A percentile compares a stretch with the other conserved stretches of the same genome.
phyloP scores from a whole-genome alignment of 2,113 vertebrate genomes.

The Sitta europaea region DNA sequence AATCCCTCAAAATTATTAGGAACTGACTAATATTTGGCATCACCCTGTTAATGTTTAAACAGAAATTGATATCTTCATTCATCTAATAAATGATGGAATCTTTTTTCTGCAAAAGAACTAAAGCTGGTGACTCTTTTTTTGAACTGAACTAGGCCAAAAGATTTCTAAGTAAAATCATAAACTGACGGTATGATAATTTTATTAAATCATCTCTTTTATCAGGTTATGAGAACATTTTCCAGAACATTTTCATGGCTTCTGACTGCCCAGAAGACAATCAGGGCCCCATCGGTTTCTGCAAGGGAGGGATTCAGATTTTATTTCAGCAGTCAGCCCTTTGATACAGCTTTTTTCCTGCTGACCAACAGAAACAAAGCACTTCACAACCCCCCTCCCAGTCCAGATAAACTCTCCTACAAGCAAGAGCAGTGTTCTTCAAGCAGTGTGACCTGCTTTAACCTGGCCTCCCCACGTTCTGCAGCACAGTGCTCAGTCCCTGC shows the following conservation, averaged over 20 bases:
- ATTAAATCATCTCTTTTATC: constrained; percentile 39
- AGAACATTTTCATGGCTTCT: background rate
- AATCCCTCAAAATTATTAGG: constrained; percentile 87
- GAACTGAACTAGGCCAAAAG: constrained; percentile 48
- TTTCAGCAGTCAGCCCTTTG: background rate
- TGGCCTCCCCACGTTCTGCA: background rate
- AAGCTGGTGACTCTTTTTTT: constrained; percentile 20
- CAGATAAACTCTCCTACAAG: background rate
- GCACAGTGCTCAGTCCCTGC: fast-evolving
- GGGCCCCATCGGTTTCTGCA: fast-evolving
- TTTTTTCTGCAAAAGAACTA: constrained; percentile 54
- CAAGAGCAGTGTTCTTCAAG: background rate
- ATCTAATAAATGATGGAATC: constrained; percentile 72
- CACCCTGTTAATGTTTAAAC: constrained; percentile 82
- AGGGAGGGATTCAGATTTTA: background rate
- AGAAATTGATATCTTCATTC: constrained; percentile 81
- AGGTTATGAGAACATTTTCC: background rate
- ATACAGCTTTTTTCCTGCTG: background rate
- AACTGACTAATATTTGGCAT: constrained; percentile 86
- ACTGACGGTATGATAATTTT: constrained; percentile 44
- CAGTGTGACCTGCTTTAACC: background rate
- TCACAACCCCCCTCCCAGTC: background rate
- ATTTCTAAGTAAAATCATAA: constrained; percentile 63
- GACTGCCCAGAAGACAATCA: background rate
- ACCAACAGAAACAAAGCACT: background rate